Evolutionary conservation across 2,888 invertebrate species (phyloP).

Genomic region (Drosophila atroscutellata): DNA sequence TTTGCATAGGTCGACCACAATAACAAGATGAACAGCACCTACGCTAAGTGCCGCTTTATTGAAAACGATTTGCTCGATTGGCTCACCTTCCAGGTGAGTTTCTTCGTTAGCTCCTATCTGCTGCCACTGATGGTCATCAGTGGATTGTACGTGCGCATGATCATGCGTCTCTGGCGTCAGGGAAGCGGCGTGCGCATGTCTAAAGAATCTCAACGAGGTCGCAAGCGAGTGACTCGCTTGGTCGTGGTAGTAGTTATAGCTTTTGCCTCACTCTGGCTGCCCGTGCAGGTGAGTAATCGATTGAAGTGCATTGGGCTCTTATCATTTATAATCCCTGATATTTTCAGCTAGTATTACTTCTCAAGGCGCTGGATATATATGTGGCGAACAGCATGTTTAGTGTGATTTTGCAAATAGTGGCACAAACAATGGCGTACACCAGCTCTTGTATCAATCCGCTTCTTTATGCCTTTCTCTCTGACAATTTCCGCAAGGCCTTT

Average conservation of each 20-base stretch:
- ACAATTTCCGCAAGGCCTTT: constrained; percentile 96
- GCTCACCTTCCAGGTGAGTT: constrained; percentile 88
- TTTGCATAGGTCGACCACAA: constrained; percentile 83
- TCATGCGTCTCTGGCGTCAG: constrained; percentile 93
- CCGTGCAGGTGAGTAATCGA: constrained; percentile 90
- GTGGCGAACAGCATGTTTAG: constrained; percentile 84
- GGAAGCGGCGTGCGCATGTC: constrained; percentile 91
- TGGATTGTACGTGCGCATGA: constrained; percentile 94
- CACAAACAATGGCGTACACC: constrained; percentile 94
- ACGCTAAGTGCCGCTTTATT: constrained; percentile 86
- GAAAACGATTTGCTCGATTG: constrained; percentile 85
- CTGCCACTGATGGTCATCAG: constrained; percentile 94
- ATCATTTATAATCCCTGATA: neutral
- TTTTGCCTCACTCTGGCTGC: constrained; percentile 97
- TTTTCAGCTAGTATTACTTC: constrained; percentile 91
- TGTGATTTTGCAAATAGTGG: constrained; percentile 90
- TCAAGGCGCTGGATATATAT: constrained; percentile 89
- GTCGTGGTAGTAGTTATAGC: constrained; percentile 96
- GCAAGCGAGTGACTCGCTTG: constrained; percentile 95
- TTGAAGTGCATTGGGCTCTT: no score
- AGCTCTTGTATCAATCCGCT: constrained; percentile 98
- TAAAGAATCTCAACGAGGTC: constrained; percentile 91
- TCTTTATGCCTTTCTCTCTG: constrained; percentile 96
- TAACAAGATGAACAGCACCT: constrained; percentile 69
- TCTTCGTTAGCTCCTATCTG: constrained; percentile 94